Conservation (phyloP, 2,113 vertebrate genomes). For the Chauna torquata region DNA sequence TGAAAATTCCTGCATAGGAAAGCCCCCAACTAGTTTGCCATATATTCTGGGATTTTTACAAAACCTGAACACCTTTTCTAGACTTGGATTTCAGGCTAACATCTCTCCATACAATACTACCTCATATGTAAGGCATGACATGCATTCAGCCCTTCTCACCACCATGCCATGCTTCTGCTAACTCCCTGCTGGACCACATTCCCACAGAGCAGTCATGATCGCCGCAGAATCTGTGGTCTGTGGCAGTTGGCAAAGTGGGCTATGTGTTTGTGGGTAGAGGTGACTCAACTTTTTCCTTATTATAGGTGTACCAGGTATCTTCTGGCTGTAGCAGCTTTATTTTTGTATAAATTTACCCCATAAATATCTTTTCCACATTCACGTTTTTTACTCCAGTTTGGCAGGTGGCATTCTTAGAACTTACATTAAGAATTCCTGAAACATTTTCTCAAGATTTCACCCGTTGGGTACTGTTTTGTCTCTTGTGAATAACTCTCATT, state of each 20-base stretch:
- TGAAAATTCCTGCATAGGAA: not conserved
- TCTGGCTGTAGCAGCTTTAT: not conserved
- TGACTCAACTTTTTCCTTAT: not conserved
- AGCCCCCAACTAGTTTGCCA: not conserved
- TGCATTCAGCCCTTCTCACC: not conserved
- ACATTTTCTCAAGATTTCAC: not conserved
- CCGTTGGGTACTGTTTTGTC: not conserved
- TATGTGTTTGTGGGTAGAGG: not conserved
- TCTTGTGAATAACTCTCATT: not conserved
- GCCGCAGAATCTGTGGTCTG: accelerated
- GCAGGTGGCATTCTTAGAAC: not conserved
- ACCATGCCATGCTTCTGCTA: not conserved
- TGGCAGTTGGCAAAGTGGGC: not conserved
- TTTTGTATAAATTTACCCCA: not conserved
- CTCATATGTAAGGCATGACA: accelerated
- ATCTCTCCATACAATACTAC: not conserved
- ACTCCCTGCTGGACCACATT: accelerated
- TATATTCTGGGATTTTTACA: not conserved
- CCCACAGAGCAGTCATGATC: not conserved
- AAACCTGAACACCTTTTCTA: not conserved
- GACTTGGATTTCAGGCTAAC: not conserved
- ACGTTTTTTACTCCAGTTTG: not conserved
- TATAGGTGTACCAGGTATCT: not conserved
- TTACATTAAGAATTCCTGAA: not conserved
- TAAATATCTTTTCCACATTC: not conserved